Conservation (phyloP, 2,797 vertebrate species). For the Picus viridis region DNA sequence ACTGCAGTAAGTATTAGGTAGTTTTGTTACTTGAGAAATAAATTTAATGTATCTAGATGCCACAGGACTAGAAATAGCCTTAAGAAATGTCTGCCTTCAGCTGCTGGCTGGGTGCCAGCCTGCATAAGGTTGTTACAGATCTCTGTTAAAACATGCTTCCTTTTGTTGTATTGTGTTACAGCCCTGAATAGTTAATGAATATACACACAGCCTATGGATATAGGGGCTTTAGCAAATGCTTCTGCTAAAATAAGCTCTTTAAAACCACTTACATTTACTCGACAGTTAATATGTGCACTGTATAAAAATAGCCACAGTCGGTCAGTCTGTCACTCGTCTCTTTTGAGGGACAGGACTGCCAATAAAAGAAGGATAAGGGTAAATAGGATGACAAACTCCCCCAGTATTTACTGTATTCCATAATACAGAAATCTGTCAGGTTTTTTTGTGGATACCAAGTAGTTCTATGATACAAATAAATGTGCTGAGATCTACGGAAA, state of each 20-base stretch:
- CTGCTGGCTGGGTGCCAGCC: background rate
- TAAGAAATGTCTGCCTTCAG: background rate
- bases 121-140: background rate
- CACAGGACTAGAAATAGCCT: slow-evolving; percentile 29
- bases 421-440: background rate
- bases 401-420: background rate
- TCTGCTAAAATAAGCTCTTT: slow-evolving; percentile 64
- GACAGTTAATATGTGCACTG: background rate
- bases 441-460: background rate
- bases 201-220: slow-evolving; percentile 50
- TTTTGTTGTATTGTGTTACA: slow-evolving; percentile 63
- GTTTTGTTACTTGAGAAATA: slow-evolving; percentile 22
- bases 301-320: slow-evolving; percentile 15
- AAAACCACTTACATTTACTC: slow-evolving; percentile 56
- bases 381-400: background rate
- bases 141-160: slow-evolving; percentile 50
- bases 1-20: background rate
- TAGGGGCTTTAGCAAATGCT: slow-evolving; percentile 58
- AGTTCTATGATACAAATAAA: background rate
- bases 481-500: background rate
- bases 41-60: slow-evolving; percentile 8
- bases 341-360: background rate
- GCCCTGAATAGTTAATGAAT: slow-evolving; percentile 50
- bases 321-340: background rate
- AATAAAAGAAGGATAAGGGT: background rate